Percentiles rank a stretch among this genome's conserved stretches.
phyloP scores from a whole-genome alignment of 2,797 vertebrate genomes.

The Neopelma chrysocephalum region DNA sequence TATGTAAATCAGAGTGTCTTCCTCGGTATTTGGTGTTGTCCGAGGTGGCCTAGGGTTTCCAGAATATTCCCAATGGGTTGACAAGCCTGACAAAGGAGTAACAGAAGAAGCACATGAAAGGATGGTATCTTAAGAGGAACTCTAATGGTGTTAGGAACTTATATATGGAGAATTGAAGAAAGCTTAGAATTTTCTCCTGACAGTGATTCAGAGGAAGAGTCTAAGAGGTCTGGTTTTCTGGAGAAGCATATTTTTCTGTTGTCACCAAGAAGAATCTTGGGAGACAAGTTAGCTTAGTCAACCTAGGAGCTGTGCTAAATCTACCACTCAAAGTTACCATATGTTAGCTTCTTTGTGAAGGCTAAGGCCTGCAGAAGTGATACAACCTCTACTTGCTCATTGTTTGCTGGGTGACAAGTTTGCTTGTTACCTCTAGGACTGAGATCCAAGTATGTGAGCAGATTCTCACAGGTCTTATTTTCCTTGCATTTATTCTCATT shows the following conservation, averaged over 20 bases:
- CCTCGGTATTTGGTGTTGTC: not conserved
- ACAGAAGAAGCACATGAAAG: not conserved
- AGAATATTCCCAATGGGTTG: not conserved
- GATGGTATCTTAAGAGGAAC: not conserved
- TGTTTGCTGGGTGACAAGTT: not conserved
- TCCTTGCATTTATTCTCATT: not conserved
- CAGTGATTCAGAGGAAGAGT: not conserved
- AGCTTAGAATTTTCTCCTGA: not conserved
- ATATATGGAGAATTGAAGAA: not conserved
- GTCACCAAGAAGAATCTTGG: not conserved
- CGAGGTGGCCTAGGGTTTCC: not conserved
- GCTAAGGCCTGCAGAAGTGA: not conserved
- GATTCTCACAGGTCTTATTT: not conserved
- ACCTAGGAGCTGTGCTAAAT: not conserved
- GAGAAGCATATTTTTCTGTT: not conserved
- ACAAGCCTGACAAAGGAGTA: not conserved
- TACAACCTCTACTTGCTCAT: not conserved
- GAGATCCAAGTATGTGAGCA: not conserved
- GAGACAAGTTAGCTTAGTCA: not conserved
- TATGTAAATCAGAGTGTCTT: not conserved
- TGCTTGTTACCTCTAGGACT: not conserved
- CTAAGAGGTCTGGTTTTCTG: not conserved
- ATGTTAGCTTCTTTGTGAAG: not conserved
- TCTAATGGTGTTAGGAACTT: not conserved
- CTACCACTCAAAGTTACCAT: not conserved